Evolutionary conservation across 1,140 invertebrate species (phyloP).

Genomic region (Parapsyche elsis): DNA sequence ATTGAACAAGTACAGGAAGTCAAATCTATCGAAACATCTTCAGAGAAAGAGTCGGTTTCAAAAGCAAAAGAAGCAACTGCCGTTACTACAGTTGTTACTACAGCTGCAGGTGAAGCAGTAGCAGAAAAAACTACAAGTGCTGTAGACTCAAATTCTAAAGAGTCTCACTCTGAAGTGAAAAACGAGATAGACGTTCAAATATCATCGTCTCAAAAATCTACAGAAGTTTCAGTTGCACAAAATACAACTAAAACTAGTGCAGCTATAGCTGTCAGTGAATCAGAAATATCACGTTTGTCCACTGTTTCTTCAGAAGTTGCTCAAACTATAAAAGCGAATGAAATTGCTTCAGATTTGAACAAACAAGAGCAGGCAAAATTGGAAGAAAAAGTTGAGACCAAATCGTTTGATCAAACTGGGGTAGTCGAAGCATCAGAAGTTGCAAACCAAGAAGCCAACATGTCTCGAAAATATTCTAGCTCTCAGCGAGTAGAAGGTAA

Average conservation of each 20-base stretch:
- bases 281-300: constrained; percentile 39
- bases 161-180: too few species aligned
- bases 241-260: constrained; percentile 43
- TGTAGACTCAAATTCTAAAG: not conserved
- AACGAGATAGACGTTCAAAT: too few species aligned
- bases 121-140: not conserved
- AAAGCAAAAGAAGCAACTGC: not conserved
- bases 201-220: not conserved
- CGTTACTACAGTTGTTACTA: not conserved
- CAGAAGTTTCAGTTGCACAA: constrained; percentile 52
- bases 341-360: constrained; percentile 2
- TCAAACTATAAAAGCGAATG: constrained; percentile 8
- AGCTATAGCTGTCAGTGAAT: constrained; percentile 17
- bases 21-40: not conserved
- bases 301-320: constrained; percentile 49
- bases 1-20: too few species aligned
- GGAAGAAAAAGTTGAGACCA: too few species aligned
- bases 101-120: not conserved
- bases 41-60: not conserved
- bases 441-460: constrained; percentile 67
- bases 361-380: not conserved
- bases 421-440: constrained; percentile 59
- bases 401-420: constrained; percentile 44
- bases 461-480: constrained; percentile 70
- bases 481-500: constrained; percentile 71